Conservation (phyloP, 2,888 invertebrate genomes). For the Nemapogon koenigi region DNA sequence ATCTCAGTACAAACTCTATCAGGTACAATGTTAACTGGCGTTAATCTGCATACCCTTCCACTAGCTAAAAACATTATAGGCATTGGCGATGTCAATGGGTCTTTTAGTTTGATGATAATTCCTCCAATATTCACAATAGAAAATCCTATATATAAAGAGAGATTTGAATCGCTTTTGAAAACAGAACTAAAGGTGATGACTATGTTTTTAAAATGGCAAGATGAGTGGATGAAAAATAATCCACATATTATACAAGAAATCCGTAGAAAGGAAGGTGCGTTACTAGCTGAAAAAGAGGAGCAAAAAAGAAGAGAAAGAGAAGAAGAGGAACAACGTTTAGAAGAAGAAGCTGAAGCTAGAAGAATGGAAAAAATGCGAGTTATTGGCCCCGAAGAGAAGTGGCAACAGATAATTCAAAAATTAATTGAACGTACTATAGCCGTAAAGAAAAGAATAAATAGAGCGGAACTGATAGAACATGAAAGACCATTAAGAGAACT, state of each 20-base stretch:
- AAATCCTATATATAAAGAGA: constrained; percentile 38
- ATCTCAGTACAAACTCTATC: constrained; percentile 72
- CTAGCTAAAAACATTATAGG: constrained; percentile 68
- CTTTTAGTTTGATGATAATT: constrained; percentile 68
- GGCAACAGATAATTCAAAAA: constrained; percentile 69
- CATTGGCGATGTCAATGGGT: constrained; percentile 72
- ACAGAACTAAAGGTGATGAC: constrained; percentile 60
- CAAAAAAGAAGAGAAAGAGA: constrained; percentile 40
- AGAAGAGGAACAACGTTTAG: constrained; percentile 49
- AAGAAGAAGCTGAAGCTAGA: constrained; percentile 56
- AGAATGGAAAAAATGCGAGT: constrained; percentile 41
- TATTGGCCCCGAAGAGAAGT: constrained; percentile 57
- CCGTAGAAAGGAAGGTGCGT: constrained; percentile 41
- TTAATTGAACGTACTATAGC: constrained; percentile 70
- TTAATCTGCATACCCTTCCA: constrained; percentile 64
- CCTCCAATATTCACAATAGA: constrained; percentile 60
- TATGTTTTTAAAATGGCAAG: constrained; percentile 66
- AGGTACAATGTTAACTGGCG: constrained; percentile 68
- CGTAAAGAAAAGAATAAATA: constrained; percentile 68
- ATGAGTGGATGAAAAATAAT: constrained; percentile 57
- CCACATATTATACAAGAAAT: constrained; percentile 41
- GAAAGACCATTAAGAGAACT: constrained; percentile 67
- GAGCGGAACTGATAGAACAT: constrained; percentile 64
- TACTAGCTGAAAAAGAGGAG: constrained; percentile 47
- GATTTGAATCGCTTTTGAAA: constrained; percentile 50